A percentile compares a stretch with the other conserved stretches of the same genome.
These are phyloP conservation scores for Rhaphigaster nebulosa DNA, from an alignment of 2,888 invertebrate genomes.

Conservation along the genomic window DNA sequence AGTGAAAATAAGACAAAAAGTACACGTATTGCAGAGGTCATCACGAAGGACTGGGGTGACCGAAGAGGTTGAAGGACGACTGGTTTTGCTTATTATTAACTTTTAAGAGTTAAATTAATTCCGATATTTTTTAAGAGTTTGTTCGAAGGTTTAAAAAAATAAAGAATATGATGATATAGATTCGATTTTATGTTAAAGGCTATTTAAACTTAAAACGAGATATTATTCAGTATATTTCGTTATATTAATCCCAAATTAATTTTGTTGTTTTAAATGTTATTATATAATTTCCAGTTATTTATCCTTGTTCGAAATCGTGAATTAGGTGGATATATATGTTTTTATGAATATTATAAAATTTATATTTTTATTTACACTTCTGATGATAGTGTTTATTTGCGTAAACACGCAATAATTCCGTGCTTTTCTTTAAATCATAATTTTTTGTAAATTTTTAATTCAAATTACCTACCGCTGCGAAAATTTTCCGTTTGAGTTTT, in stretches of 20 bases:
- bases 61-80: neutral
- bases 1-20: slow-evolving; percentile 4
- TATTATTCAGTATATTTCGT: neutral
- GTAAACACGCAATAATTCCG: no score
- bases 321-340: neutral
- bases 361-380: no score
- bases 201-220: neutral
- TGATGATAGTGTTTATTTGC: no score
- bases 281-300: neutral
- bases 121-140: neutral
- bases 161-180: no score
- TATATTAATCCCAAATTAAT: neutral
- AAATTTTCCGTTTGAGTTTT: no score
- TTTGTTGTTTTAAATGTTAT: neutral
- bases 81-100: neutral
- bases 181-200: no score
- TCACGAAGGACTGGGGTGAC: slow-evolving; percentile 4
- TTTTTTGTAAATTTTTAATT: no score
- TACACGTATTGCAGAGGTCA: neutral
- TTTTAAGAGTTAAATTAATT: neutral
- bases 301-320: neutral
- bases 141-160: neutral
- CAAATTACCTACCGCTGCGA: no score
- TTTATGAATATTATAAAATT: no score
- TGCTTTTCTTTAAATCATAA: no score